A percentile compares a stretch with the other conserved stretches of the same genome.
Evolutionary conservation across 2,888 invertebrate species (phyloP).

Genomic region (Acrocyrtus sp.): DNA sequence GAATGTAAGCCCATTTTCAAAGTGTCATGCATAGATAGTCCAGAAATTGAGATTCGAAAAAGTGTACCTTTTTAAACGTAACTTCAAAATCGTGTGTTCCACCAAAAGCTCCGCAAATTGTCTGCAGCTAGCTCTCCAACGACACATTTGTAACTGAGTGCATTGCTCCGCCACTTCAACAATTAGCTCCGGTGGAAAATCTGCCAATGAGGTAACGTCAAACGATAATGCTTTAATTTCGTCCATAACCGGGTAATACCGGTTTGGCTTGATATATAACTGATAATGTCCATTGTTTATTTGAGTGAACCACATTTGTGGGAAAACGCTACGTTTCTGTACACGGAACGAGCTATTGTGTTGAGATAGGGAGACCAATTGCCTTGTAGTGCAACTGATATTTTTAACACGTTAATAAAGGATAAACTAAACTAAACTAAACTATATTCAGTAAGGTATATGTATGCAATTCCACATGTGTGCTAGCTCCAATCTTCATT

Average conservation of each 20-base stretch:
- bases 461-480: too few relatives aligned
- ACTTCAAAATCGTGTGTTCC: slow-evolving; percentile 25
- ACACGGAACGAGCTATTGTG: neutral
- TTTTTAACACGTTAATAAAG: too few relatives aligned
- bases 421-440: too few relatives aligned
- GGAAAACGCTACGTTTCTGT: too few relatives aligned
- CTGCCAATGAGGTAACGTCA: slow-evolving; percentile 28
- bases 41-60: neutral
- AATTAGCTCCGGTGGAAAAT: slow-evolving; percentile 37
- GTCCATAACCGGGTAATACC: slow-evolving; percentile 37
- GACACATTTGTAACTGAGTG: slow-evolving; percentile 5
- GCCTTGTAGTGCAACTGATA: too few relatives aligned
- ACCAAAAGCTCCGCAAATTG: slow-evolving; percentile 2
- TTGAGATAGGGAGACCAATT: neutral
- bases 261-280: slow-evolving; percentile 19
- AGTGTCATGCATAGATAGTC: neutral
- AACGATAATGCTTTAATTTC: slow-evolving; percentile 23
- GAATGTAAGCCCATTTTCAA: neutral
- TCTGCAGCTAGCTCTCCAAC: slow-evolving; percentile 11
- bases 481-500: too few relatives aligned
- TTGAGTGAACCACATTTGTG: too few relatives aligned
- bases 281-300: neutral
- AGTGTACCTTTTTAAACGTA: slow-evolving; percentile 23
- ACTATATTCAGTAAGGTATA: too few relatives aligned
- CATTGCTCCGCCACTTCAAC: slow-evolving; percentile 25